Conservation (phyloP, 2,888 invertebrate species). For the Unio delphinus region DNA sequence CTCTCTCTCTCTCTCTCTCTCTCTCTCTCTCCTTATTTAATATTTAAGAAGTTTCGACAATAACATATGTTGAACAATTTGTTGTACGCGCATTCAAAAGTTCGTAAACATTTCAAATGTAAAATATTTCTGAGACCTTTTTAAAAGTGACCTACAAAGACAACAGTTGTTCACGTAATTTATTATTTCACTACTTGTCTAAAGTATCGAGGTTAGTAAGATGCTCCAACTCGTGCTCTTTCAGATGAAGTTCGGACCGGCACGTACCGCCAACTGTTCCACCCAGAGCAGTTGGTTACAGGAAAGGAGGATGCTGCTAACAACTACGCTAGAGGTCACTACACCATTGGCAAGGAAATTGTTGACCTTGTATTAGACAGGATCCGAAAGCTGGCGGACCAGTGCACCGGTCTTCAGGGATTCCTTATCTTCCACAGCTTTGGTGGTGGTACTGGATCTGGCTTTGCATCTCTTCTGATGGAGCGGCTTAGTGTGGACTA, state of each 20-base stretch:
- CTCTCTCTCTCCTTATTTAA: too few species aligned
- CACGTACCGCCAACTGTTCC: conserved; percentile 91
- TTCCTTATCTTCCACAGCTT: conserved; percentile 69
- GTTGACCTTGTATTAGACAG: conserved; percentile 76
- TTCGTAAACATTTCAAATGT: too few species aligned
- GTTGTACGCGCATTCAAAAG: too few species aligned
- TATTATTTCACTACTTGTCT: too few species aligned
- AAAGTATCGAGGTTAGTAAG: too few species aligned
- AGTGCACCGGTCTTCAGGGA: conserved; percentile 68
- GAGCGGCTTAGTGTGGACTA: conserved; percentile 66
- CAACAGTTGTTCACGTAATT: too few species aligned
- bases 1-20: too few species aligned
- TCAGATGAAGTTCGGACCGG: conserved; percentile 72
- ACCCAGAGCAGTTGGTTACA: conserved; percentile 96
- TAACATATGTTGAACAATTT: too few species aligned
- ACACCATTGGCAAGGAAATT: conserved; percentile 91
- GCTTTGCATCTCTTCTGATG: conserved; percentile 69
- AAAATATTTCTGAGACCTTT: too few species aligned
- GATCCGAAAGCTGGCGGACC: conserved; percentile 71
- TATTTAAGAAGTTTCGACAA: too few species aligned
- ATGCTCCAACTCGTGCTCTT: conserved; percentile 3
- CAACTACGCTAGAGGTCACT: conserved; percentile 97
- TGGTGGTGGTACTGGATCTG: conserved; percentile 68
- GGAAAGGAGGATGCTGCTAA: conserved; percentile 98
- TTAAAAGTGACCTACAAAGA: too few species aligned